Evolutionary conservation across 2,797 vertebrate species (phyloP).

Genomic region (Macropodus opercularis): DNA sequence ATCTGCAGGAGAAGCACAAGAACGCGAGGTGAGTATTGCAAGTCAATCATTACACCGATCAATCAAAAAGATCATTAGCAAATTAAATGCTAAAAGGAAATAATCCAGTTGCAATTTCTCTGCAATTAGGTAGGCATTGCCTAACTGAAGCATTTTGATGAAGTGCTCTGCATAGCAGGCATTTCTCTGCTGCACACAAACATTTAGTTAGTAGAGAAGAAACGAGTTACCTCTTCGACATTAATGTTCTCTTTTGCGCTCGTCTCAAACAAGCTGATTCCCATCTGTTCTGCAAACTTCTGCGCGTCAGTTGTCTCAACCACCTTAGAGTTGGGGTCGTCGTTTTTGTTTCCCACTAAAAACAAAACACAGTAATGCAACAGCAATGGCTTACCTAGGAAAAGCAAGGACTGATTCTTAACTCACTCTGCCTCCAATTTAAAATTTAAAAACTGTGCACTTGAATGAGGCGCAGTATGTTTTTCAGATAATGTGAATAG

Average conservation of each 20-base stretch:
- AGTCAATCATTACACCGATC: no score
- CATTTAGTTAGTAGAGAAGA: background rate
- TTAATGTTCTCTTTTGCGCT: constrained; percentile 99
- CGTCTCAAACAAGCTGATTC: constrained; percentile 97
- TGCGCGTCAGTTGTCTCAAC: constrained; percentile 98
- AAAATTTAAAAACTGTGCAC: background rate
- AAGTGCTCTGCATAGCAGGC: constrained; percentile 18
- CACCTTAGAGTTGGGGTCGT: constrained; percentile 96
- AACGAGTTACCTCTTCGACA: constrained; percentile 91
- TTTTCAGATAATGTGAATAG: no score
- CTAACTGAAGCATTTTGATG: background rate
- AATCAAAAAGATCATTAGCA: no score
- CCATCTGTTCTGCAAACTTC: constrained; percentile 99
- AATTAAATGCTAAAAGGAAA: no score
- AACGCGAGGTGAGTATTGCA: background rate
- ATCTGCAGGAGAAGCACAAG: constrained; percentile 81
- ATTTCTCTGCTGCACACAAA: constrained; percentile 12
- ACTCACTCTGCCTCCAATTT: no score
- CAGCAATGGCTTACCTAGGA: background rate
- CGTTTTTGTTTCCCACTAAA: constrained; percentile 98
- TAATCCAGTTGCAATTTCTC: no score
- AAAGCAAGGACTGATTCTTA: background rate
- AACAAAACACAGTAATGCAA: background rate
- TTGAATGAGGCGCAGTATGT: background rate
- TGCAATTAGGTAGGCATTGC: no score